phyloP scores from a whole-genome alignment of 1,140 invertebrate genomes.

The Myzus persicae region DNA sequence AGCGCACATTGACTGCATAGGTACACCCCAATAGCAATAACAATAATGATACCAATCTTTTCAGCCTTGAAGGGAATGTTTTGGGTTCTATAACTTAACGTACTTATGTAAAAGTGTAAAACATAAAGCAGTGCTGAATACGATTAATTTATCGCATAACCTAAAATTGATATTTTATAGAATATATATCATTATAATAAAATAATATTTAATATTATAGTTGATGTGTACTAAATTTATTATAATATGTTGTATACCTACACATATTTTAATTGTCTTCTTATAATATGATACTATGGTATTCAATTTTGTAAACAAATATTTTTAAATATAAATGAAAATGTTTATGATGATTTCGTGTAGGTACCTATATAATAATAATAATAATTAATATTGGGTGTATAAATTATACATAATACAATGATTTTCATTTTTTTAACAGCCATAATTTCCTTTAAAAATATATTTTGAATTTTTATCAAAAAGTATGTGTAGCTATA shows the following conservation, averaged over 20 bases:
- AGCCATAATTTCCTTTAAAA: background rate
- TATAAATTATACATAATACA: background rate
- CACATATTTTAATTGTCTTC: no score
- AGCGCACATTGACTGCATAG: background rate
- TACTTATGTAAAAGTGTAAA: background rate
- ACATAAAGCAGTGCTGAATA: background rate
- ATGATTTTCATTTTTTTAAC: background rate
- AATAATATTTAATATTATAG: background rate
- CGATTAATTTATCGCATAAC: background rate
- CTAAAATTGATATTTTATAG: background rate
- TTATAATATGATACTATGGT: no score
- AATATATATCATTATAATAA: background rate
- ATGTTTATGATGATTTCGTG: background rate
- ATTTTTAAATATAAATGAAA: background rate
- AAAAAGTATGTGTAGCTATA: background rate
- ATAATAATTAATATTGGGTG: background rate
- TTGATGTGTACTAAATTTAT: no score
- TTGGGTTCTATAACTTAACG: background rate
- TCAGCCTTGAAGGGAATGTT: background rate
- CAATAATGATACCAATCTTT: constrained; percentile 45
- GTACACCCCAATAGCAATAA: constrained; percentile 33
- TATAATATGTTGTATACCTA: no score
- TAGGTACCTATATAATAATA: no score
- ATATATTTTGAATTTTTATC: background rate
- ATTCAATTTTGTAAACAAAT: no score